phyloP scores from a whole-genome alignment of 2,113 vertebrate genomes.

The Oryctolagus cuniculus region DNA sequence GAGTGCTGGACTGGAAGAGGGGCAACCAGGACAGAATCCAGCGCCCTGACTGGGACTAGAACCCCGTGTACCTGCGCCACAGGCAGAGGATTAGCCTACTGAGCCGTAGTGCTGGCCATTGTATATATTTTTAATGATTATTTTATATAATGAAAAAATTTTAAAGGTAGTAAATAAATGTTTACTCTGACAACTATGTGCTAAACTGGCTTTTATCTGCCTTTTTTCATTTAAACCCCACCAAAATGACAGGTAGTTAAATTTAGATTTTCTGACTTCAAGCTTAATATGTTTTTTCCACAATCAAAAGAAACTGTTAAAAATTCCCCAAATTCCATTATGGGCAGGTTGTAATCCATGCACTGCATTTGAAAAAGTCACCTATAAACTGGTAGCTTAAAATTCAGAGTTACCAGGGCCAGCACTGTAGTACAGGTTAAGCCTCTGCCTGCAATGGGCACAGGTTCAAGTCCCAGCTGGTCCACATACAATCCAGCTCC shows the following conservation, averaged over 20 bases:
- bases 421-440: too few relatives aligned
- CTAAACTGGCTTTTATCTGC: background rate
- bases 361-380: background rate
- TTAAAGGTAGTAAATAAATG: background rate
- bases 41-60: too few relatives aligned
- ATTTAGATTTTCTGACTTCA: conserved; percentile 4
- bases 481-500: too few relatives aligned
- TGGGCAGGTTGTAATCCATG: background rate
- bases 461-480: too few relatives aligned
- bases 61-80: too few relatives aligned
- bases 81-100: too few relatives aligned
- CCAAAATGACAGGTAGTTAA: conserved; percentile 16
- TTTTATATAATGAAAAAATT: background rate
- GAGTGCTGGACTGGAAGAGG: too few relatives aligned
- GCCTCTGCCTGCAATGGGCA: too few relatives aligned
- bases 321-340: conserved; percentile 7
- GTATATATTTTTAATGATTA: too few relatives aligned
- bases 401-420: background rate
- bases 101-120: too few relatives aligned
- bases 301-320: background rate
- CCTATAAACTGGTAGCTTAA: conserved; percentile 31
- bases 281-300: background rate
- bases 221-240: background rate
- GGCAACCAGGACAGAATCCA: too few relatives aligned
- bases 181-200: background rate